Percentiles rank a stretch among this genome's conserved stretches.
phyloP scores from a whole-genome alignment of 2,797 vertebrate species.

The Tenualosa ilisha region DNA sequence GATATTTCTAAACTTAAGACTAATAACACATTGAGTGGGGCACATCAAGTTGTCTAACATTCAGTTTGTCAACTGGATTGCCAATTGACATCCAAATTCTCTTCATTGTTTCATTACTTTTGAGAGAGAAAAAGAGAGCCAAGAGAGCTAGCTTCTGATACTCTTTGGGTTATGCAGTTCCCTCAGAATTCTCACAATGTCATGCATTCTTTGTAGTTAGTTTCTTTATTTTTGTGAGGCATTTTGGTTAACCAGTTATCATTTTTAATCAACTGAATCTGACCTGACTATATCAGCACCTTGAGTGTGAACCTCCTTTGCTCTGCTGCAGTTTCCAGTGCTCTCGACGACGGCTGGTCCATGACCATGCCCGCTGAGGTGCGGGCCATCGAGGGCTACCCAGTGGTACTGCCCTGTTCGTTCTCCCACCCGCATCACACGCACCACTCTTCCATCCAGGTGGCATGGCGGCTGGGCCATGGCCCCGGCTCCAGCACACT shows the following conservation, averaged over 20 bases:
- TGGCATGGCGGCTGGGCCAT: slow-evolving; percentile 85
- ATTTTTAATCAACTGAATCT: too few species aligned
- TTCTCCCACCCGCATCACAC: slow-evolving; percentile 89
- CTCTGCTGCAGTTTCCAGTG: slow-evolving; percentile 46
- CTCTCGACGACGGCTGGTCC: slow-evolving; percentile 81
- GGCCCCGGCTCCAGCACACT: slow-evolving; percentile 73
- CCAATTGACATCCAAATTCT: not conserved
- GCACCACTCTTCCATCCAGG: slow-evolving; percentile 81
- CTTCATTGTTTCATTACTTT: not conserved
- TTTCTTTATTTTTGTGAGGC: too few species aligned
- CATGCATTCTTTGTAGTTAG: not conserved
- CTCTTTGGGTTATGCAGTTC: not conserved
- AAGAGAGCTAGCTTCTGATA: not conserved
- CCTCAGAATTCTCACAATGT: too few species aligned
- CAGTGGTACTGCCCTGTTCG: slow-evolving; percentile 84
- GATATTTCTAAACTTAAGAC: not conserved
- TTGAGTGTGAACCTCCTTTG: not conserved
- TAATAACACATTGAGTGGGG: not conserved
- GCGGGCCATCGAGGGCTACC: slow-evolving; percentile 79
- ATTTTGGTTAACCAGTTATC: too few species aligned
- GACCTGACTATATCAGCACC: too few species aligned
- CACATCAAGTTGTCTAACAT: not conserved
- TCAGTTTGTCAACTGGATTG: too few species aligned
- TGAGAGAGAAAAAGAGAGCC: not conserved
- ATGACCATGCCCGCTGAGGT: slow-evolving; percentile 82